phyloP scores from a whole-genome alignment of 2,888 invertebrate species.

The Charanyca ferruginea region DNA sequence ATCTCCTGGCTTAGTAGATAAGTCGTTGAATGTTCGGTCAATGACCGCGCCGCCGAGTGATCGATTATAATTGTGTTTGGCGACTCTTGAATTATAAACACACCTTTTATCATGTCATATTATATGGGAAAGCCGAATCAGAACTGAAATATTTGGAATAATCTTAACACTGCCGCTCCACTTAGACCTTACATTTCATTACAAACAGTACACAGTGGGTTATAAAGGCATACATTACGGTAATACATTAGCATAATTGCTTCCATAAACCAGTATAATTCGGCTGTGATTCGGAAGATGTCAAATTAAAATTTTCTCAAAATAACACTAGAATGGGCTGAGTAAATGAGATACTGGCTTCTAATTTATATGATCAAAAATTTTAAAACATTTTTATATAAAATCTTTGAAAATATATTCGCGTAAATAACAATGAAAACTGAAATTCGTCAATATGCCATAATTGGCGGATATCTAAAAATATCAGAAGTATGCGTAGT shows the following conservation, averaged over 20 bases:
- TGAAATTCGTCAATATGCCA: constrained; percentile 23
- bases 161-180: constrained; percentile 31
- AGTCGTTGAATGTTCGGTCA: constrained; percentile 31
- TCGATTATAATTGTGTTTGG: constrained; percentile 12
- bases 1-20: constrained; percentile 43
- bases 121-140: constrained; percentile 57
- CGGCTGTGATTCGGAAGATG: constrained; percentile 61
- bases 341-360: constrained; percentile 57
- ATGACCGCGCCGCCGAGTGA: constrained; percentile 20
- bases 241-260: constrained; percentile 41
- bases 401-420: constrained; percentile 59
- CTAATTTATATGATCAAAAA: constrained; percentile 54
- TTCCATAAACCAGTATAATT: constrained; percentile 48
- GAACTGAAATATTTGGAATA: constrained; percentile 59
- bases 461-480: constrained; percentile 18
- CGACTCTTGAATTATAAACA: constrained; percentile 54
- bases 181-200: constrained; percentile 34
- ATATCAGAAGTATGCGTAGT: constrained; percentile 20
- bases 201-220: constrained; percentile 38
- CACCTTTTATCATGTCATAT: constrained; percentile 52
- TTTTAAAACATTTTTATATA: constrained; percentile 57
- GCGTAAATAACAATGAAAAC: constrained; percentile 5
- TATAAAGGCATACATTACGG: constrained; percentile 19
- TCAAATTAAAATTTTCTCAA: constrained; percentile 47
- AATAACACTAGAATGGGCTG: constrained; percentile 52